A percentile compares a stretch with the other conserved stretches of the same genome.
These are phyloP conservation scores for Pangasius krempfi DNA, from an alignment of 2,797 vertebrate species.

Conservation along the genomic window DNA sequence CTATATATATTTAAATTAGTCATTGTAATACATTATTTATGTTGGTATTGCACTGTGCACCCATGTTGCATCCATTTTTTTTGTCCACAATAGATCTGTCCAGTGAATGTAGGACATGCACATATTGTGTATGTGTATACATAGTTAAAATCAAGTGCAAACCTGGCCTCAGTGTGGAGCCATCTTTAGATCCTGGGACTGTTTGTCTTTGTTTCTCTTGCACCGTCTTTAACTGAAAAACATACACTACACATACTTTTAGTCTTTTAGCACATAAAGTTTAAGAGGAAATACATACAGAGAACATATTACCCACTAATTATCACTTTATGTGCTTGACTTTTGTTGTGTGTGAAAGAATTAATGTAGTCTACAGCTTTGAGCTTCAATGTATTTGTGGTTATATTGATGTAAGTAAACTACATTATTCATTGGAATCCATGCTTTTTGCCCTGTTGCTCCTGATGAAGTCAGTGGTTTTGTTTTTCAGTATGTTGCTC, in stretches of 20 bases:
- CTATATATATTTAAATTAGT: neutral
- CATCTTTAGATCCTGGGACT: neutral
- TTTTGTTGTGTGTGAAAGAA: neutral
- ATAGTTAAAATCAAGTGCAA: neutral
- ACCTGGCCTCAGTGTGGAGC: neutral
- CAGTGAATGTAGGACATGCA: neutral
- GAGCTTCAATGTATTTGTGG: neutral
- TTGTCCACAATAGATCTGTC: neutral
- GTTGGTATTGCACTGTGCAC: neutral
- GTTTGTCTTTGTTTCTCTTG: neutral
- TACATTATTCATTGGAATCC: neutral
- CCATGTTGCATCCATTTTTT: neutral
- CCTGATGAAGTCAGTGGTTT: neutral
- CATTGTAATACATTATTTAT: neutral
- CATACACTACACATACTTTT: neutral
- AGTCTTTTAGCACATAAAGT: neutral
- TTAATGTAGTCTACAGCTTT: neutral
- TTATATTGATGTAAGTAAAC: neutral
- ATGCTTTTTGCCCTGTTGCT: slow-evolving; percentile 1
- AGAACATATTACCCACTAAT: neutral
- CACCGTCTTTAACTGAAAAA: neutral
- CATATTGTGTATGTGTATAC: neutral
- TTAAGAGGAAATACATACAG: neutral
- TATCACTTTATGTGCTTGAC: neutral
- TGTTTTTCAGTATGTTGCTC: slow-evolving; percentile 5